phyloP scores from a whole-genome alignment of 1,140 invertebrate species.

The Drosophila watanabei region DNA sequence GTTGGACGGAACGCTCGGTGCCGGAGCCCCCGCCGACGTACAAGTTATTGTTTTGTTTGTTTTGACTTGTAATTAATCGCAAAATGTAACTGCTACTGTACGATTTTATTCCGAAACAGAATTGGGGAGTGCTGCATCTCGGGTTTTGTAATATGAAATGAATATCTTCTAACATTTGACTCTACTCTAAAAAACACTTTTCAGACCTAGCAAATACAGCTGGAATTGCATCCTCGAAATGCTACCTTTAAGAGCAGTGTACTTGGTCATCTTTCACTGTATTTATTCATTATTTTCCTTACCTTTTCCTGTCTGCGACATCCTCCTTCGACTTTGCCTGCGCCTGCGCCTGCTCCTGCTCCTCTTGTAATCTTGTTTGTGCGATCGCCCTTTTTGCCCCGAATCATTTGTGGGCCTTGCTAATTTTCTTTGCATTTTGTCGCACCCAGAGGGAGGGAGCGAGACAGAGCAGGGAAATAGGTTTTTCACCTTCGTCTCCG shows the following conservation, averaged over 20 bases:
- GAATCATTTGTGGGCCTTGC: constrained; percentile 70
- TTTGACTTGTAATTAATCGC: constrained; percentile 48
- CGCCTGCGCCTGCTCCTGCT: constrained; percentile 16
- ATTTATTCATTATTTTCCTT: constrained; percentile 24
- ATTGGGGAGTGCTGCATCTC: constrained; percentile 11
- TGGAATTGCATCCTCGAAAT: neutral
- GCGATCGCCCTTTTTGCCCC: constrained; percentile 74
- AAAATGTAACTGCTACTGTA: constrained; percentile 27
- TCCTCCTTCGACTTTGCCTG: constrained; percentile 23
- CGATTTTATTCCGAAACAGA: neutral
- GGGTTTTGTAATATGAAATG: neutral
- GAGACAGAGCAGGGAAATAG: constrained; percentile 16
- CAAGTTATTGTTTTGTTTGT: constrained; percentile 30
- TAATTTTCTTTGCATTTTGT: constrained; percentile 69
- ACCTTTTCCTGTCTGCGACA: constrained; percentile 41
- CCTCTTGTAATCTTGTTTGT: constrained; percentile 75
- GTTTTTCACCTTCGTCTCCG: constrained; percentile 10
- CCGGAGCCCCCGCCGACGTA: neutral
- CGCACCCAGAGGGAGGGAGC: constrained; percentile 9
- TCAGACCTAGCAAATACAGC: neutral
- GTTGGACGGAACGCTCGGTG: constrained; percentile 43
- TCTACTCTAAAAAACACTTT: neutral
- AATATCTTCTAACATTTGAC: neutral
- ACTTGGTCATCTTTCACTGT: constrained; percentile 10
- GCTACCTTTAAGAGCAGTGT: neutral